Conservation (phyloP, 2,888 invertebrate genomes). For the Oligia strigilis region DNA sequence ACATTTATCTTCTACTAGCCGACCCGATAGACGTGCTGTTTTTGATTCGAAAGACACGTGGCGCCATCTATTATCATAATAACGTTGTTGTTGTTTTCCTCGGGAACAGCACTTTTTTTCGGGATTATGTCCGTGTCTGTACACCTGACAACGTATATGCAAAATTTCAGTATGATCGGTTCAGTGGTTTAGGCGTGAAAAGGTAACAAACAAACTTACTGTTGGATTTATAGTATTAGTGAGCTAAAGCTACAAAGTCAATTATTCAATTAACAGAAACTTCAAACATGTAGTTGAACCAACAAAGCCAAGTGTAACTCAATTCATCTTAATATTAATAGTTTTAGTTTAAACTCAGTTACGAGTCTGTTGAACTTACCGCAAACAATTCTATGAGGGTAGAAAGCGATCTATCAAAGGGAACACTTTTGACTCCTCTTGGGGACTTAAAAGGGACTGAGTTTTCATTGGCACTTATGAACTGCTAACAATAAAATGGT, state of each 20-base stretch:
- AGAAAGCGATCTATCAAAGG: neutral
- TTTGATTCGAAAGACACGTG: too few relatives aligned
- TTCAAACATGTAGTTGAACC: neutral
- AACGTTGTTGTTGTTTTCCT: too few relatives aligned
- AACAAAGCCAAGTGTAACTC: slow-evolving; percentile 1
- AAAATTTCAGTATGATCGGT: too few relatives aligned
- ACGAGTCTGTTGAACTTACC: neutral
- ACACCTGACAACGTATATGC: too few relatives aligned
- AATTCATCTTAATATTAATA: slow-evolving; percentile 1
- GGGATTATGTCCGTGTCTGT: too few relatives aligned
- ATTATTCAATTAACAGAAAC: slow-evolving; percentile 19
- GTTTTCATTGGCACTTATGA: neutral
- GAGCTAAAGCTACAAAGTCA: neutral
- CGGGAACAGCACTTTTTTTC: too few relatives aligned
- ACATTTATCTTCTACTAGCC: neutral
- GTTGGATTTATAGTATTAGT: too few relatives aligned
- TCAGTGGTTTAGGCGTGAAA: too few relatives aligned
- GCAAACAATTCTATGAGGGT: neutral
- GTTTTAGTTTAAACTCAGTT: neutral
- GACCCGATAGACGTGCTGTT: too few relatives aligned
- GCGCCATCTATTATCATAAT: too few relatives aligned
- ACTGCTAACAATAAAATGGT: neutral
- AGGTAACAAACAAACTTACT: too few relatives aligned
- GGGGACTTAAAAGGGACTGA: too few relatives aligned
- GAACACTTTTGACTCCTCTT: neutral